These are phyloP conservation scores for Chrysogorgia sp. DNA, from an alignment of 92 coral and sea anemone genomes.

Conservation along the genomic window DNA sequence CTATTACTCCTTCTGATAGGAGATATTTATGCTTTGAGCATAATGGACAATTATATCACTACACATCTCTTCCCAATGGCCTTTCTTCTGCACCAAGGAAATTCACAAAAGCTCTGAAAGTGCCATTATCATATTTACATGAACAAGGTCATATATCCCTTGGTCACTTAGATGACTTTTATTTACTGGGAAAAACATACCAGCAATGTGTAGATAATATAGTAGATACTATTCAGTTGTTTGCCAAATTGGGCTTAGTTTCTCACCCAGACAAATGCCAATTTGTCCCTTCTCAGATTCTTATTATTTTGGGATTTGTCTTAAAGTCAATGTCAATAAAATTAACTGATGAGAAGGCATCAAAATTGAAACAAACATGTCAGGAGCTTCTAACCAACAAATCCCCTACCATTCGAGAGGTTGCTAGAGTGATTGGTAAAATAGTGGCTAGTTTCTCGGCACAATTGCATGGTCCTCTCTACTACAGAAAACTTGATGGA, in stretches of 20 bases:
- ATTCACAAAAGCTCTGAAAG: slow-evolving; percentile 35
- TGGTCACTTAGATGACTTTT: background rate
- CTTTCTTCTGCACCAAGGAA: slow-evolving; percentile 21
- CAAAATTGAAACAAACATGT: slow-evolving; percentile 56
- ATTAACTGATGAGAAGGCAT: slow-evolving; percentile 9
- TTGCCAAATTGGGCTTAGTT: background rate
- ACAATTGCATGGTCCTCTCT: slow-evolving; percentile 14
- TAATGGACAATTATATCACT: slow-evolving; percentile 8
- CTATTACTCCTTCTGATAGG: slow-evolving; percentile 7
- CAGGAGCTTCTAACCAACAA: slow-evolving; percentile 32
- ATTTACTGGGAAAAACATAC: background rate
- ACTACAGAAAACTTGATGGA: slow-evolving; percentile 16
- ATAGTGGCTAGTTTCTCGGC: slow-evolving; percentile 12
- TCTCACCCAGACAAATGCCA: background rate
- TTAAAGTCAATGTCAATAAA: background rate
- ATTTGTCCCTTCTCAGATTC: background rate
- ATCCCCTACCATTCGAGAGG: slow-evolving; percentile 4
- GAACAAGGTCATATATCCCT: background rate
- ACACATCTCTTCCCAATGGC: slow-evolving; percentile 36
- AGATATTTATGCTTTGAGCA: slow-evolving; percentile 15
- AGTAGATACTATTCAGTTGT: background rate
- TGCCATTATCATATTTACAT: slow-evolving; percentile 22
- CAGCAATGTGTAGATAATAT: slow-evolving; percentile 1
- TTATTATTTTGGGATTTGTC: background rate
- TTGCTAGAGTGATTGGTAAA: slow-evolving; percentile 9